Percentiles rank a stretch among this genome's conserved stretches.
Evolutionary conservation across 2,797 vertebrate species (phyloP).

Genomic region (Acrossocheilus wenchowensis): DNA sequence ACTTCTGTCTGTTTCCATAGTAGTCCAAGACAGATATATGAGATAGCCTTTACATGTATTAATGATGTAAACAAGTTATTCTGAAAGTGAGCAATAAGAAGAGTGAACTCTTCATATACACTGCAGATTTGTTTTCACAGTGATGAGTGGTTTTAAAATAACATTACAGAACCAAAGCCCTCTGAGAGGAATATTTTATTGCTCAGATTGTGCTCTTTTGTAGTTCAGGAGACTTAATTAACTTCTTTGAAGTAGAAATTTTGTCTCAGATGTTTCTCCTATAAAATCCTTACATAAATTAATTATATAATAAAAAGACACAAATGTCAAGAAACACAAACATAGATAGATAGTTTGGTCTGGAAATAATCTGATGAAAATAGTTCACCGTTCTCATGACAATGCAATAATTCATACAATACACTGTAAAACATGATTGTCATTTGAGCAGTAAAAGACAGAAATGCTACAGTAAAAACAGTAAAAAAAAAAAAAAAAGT

Average conservation of each 20-base stretch:
- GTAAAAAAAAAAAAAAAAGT: no score
- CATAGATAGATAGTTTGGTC: no score
- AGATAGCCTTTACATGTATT: constrained; percentile 24
- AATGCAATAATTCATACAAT: no score
- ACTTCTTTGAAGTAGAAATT: neutral
- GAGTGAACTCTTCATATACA: neutral
- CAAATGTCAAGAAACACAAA: neutral
- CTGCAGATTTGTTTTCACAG: constrained; percentile 24
- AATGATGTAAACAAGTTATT: constrained; percentile 30
- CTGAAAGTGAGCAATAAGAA: constrained; percentile 20
- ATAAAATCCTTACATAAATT: neutral
- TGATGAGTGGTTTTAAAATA: constrained; percentile 30
- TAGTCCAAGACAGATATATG: constrained; percentile 18
- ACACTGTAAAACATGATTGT: no score
- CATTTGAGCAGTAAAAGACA: no score
- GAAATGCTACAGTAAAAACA: no score
- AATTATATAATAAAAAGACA: neutral
- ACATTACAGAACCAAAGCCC: neutral
- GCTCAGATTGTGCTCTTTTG: neutral
- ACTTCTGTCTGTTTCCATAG: constrained; percentile 24
- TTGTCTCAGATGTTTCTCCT: neutral
- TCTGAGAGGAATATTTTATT: neutral
- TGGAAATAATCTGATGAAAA: no score
- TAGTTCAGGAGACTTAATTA: neutral
- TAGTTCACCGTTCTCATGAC: no score